Percentiles rank a stretch among this genome's conserved stretches.
phyloP scores from a whole-genome alignment of 2,888 invertebrate species.

The Eristalis arbustorum region DNA sequence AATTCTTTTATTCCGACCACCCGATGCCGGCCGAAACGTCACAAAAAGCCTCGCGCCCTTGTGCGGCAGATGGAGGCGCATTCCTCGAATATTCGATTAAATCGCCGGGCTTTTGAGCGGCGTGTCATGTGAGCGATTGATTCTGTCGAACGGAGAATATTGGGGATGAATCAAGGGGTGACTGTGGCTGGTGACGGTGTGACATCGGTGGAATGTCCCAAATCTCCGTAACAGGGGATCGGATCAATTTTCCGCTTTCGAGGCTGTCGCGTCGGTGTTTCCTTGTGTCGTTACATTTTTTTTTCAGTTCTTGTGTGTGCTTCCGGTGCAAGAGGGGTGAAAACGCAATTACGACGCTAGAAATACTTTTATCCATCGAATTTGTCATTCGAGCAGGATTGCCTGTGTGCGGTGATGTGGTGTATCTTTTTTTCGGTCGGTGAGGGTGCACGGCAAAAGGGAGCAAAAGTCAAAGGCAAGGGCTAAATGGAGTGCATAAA shows the following conservation, averaged over 20 bases:
- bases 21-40: neutral
- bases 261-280: conserved; percentile 6
- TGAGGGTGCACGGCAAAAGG: conserved; percentile 14
- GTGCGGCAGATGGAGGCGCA: conserved; percentile 9
- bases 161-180: conserved; percentile 4
- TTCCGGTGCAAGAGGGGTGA: conserved; percentile 50
- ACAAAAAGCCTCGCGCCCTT: neutral
- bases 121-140: conserved; percentile 30
- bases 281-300: neutral
- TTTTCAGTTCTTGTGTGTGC: neutral
- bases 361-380: conserved; percentile 55
- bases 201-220: conserved; percentile 45
- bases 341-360: conserved; percentile 60
- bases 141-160: neutral
- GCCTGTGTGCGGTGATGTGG: conserved; percentile 48
- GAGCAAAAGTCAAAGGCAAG: conserved; percentile 20
- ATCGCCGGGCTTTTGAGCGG: conserved; percentile 22
- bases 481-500: conserved; percentile 54
- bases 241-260: conserved; percentile 25
- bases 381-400: conserved; percentile 57
- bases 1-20: conserved; percentile 45
- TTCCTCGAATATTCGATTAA: conserved; percentile 54
- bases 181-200: neutral
- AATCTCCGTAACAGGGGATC: conserved; percentile 48
- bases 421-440: neutral